Evolutionary conservation across 2,113 vertebrate genomes (phyloP), one percentile per base, ranked within the genome.

Genomic region (Catharus fuscescens): DNA sequence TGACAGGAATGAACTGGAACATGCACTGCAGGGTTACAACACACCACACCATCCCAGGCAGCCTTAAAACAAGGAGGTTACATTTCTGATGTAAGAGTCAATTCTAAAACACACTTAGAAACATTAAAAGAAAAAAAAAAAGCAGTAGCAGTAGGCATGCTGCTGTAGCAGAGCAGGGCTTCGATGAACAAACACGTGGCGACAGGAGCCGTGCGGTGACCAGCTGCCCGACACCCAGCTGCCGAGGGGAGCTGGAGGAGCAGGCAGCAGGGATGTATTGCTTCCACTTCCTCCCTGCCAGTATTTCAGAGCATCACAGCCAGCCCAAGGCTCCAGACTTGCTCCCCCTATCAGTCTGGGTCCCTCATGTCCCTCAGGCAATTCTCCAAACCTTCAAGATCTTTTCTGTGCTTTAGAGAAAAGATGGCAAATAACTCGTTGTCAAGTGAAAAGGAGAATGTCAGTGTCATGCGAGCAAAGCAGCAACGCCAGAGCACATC

Each of bases 31-130:
- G 17, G 1, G 29, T 19, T 56, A 52, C 29, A 40, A 13, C 1
- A 24, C 13, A 62, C 16, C 0, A 0, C 4, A 17, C 14, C 0
- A 0, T 5, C 31, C 42, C 1, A 0, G 36, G 25, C 47, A 79
- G 47, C 42, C 57, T 54, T 42, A 36, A 74, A 93, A 72, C 60
- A 54, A 61, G 42, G 2, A n/a, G 12, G 4, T 32, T 0, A 52
- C 28, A 23, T 67, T 40, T 50, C 53, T 80, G 20, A 14, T 14
- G 3, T 2, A 76, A 38, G 9, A 18, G 18, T 31, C 13, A 1
- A 70, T 71, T 45, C 77, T 36, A 44, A 61, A 80, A 53, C 11
- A 21, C 32, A 78, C 16, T 31, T 84, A 32, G 18, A 66, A 62
- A 38, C 6, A 17, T 5, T 34, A 9, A 45, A 44, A 54, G 6